Conservation (phyloP, 2,888 invertebrate genomes). For the Xanthorhoe spadicearia region DNA sequence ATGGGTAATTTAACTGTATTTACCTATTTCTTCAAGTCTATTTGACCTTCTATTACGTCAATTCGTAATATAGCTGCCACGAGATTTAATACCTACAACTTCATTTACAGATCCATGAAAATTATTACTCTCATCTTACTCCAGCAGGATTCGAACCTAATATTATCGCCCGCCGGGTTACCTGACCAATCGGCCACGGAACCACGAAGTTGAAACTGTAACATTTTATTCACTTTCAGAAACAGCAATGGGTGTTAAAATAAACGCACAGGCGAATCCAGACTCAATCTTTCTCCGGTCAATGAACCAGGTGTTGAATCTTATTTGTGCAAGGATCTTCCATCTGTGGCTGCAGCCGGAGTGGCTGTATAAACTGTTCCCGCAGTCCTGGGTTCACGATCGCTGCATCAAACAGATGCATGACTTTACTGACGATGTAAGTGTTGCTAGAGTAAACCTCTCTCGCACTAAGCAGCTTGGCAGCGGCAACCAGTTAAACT, state of each 20-base stretch:
- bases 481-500: too few species aligned
- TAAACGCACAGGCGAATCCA: conserved; percentile 67
- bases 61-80: background rate
- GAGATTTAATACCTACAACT: too few species aligned
- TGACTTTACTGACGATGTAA: conserved; percentile 81
- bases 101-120: too few species aligned
- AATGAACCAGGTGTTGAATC: conserved; percentile 58
- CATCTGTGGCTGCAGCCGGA: conserved; percentile 78
- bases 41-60: conserved; percentile 1
- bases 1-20: conserved; percentile 39
- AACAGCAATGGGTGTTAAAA: conserved; percentile 72
- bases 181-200: too few species aligned
- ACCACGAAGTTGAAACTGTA: too few species aligned
- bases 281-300: conserved; percentile 64
- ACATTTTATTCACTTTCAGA: conserved; percentile 61
- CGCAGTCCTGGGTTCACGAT: conserved; percentile 79
- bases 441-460: too few species aligned
- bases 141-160: too few species aligned
- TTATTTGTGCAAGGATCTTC: conserved; percentile 71
- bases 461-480: too few species aligned
- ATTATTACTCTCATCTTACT: too few species aligned
- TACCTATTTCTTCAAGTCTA: conserved; percentile 15
- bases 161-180: too few species aligned
- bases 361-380: conserved; percentile 84
- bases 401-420: conserved; percentile 83